A percentile compares a stretch with the other conserved stretches of the same genome.
Evolutionary conservation across 2,888 invertebrate species (phyloP).

Genomic region (Micoletzkya japonica): DNA sequence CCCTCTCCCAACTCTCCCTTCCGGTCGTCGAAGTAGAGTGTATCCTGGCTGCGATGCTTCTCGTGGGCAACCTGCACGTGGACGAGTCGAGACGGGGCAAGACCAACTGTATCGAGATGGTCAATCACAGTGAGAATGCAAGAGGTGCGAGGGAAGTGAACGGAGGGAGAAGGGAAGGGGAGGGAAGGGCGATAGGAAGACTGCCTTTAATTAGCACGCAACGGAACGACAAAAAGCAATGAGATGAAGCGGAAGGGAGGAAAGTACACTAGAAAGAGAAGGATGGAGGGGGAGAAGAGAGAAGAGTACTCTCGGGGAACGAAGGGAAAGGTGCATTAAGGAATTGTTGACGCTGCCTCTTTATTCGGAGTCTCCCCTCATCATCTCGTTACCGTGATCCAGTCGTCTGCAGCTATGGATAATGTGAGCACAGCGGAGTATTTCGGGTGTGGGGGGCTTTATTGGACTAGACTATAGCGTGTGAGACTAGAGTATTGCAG

Average conservation of each 20-base stretch:
- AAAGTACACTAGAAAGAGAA: not conserved
- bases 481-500: no score
- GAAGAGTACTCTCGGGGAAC: not conserved
- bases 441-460: no score
- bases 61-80: not conserved
- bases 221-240: not conserved
- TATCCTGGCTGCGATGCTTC: not conserved
- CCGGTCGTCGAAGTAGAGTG: conserved; percentile 8
- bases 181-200: not conserved
- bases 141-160: not conserved
- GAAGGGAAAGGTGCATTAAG: not conserved
- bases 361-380: conserved; percentile 6
- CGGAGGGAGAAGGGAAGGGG: not conserved
- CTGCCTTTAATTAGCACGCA: not conserved
- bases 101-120: not conserved
- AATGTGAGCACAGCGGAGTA: no score
- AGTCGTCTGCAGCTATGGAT: not conserved
- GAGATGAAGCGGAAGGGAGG: not conserved
- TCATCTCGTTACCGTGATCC: not conserved
- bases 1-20: conserved; percentile 4
- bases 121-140: not conserved
- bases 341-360: not conserved
- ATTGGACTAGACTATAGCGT: no score
- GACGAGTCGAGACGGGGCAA: not conserved
- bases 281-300: not conserved